Base-by-base conservation (phyloP, 2,113 vertebrate genomes). In the Ceratotherium simum region DNA sequence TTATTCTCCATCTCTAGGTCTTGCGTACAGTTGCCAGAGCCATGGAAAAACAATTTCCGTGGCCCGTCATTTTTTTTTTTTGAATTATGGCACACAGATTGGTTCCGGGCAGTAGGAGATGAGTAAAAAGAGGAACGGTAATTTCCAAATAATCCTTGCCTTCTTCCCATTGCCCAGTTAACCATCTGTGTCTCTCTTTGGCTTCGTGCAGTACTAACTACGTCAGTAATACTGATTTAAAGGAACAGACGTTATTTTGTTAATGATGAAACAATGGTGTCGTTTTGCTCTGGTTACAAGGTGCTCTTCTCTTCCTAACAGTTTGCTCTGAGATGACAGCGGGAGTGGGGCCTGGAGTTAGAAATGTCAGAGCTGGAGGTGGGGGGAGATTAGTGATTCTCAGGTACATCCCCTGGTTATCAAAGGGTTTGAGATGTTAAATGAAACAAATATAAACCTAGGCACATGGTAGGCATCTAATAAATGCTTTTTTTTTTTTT, bases 31-130 rank as follows among this genome's bases (percentile, higher is more conserved):
- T 96, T 95, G 95, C 73, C 94, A 96, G 84, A 96, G 51, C 83
- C 78, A 72, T 91, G 92, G 94, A 95, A 94, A 97, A 98, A 95
- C 92, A 96, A 95, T 96, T 91, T 96, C 80, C 2, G 0, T 79
- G 84, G 64, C 27, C 51, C 70, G 78, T 96, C 48, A 78, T 94
- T 86, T 64, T 64, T 67, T 78, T 56, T 21, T 4, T 0, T 31
- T 17, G 67, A 89, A 56, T 39, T 54, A 89, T 6, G 90, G 83
- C 46, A 90, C 39, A 73, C 42, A 96, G 91, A 91, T 91, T 89
- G 84, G 56, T 96, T 96, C 91, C 9, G 25, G 93, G 90, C 79
- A 96, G 91, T 48, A 85, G 81, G 72, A 87, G 90, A 90, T n/a
- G 46, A 90, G 75, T 56, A 42, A 65, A 64, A 96, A 69, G 39